Evolutionary conservation across 2,888 invertebrate species (phyloP), one percentile per base, ranked within the genome.

Genomic region (Pediacus dermestoides): DNA sequence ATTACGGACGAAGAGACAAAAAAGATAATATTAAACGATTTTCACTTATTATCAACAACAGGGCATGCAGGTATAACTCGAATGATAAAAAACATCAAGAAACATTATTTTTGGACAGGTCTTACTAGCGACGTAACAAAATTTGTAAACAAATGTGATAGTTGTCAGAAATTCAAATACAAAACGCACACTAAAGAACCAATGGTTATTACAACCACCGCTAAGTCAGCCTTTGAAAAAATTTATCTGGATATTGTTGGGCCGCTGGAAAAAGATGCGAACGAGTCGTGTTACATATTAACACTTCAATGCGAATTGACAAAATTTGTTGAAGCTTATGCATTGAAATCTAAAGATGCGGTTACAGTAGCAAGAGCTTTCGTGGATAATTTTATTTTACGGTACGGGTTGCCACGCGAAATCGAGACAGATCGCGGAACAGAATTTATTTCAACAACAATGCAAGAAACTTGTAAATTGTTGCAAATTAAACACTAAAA

Each of bases 321-420:
- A 21, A 48, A 48, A 39, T 44, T 39, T 21, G 40, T 46, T 8
- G 45, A 46, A 26, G 26, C 18, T 12, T 39, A 42, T 22, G 31
- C 39, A 9, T 8, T 48, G 11, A 9, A 8, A 16, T 27, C 36
- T 23, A 48, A 48, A 31, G 37, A 42, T 13, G 27, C 41, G 8
- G n/a, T n/a, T 3, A 10, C 10, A 4, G 26, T 42, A 9, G 43
- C 46, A 9, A 39, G 9, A 32, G 25, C 37, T 7, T 42, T 44
- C 16, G 46, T 48, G 7, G 41, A 44, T 21, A 50, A 52, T 39
- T 52, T 48, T 38, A 39, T 52, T 30, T 34, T 47, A 28, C 18
- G 50, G n/a, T 47, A 41, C 12, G 48, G 46, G 2, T 33, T 52
- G 13, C 46, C 46, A 11, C 11, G 39, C 9, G 27, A 27, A 36